These are phyloP conservation scores for Carpatolechia fugitivella DNA, from an alignment of 2,888 invertebrate genomes.

Conservation along the genomic window DNA sequence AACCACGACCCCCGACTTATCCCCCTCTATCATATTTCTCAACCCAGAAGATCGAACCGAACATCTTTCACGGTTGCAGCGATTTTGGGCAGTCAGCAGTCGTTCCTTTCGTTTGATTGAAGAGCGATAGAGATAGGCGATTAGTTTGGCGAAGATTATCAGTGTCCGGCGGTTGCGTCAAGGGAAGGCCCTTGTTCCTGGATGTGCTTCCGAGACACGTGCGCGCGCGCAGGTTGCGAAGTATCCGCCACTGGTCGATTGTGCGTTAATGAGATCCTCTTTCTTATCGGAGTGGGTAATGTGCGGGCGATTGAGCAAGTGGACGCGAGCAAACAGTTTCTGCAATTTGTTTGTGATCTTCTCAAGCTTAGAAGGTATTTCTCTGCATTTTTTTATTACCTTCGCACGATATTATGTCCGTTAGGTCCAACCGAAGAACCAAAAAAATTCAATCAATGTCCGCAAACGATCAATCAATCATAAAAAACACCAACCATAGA, in stretches of 20 bases:
- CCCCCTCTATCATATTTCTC: not conserved
- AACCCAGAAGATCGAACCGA: not conserved
- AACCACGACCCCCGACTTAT: not conserved
- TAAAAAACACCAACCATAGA: too few species aligned
- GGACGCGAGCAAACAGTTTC: not conserved
- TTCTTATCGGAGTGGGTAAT: conserved; percentile 11
- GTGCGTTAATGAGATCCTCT: conserved; percentile 16
- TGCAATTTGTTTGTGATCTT: not conserved
- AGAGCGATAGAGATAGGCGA: conserved; percentile 2
- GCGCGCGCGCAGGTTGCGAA: conserved; percentile 10
- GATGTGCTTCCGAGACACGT: conserved; percentile 17
- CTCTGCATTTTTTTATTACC: too few species aligned
- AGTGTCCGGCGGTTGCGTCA: conserved; percentile 11
- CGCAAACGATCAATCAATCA: too few species aligned
- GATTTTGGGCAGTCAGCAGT: not conserved
- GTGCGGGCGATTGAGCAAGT: conserved; percentile 1
- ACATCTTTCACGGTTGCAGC: not conserved
- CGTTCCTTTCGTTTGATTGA: conserved; percentile 2
- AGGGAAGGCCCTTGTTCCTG: conserved; percentile 16
- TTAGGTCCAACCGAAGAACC: too few species aligned
- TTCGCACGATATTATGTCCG: too few species aligned
- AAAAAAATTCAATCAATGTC: too few species aligned
- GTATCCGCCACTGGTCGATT: conserved; percentile 14
- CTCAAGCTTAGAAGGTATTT: not conserved
- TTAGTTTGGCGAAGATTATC: not conserved